Evolutionary conservation across 2,797 vertebrate species (phyloP).

Genomic region (Enteromius trimaculatus): DNA sequence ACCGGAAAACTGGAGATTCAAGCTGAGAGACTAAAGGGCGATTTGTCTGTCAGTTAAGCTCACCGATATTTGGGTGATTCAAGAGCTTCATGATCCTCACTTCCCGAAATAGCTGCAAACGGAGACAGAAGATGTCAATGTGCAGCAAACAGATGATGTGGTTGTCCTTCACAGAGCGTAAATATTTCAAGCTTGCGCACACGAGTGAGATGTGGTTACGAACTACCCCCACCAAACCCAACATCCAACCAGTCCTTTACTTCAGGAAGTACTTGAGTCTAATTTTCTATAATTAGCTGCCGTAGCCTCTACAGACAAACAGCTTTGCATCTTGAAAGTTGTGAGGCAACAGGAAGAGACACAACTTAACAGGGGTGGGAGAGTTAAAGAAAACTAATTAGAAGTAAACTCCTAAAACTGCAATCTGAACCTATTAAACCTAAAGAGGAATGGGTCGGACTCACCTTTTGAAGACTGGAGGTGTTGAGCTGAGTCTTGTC

Average conservation of each 20-base stretch:
- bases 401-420: not conserved
- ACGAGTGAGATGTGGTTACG: slow-evolving; percentile 3
- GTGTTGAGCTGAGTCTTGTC: slow-evolving; percentile 85
- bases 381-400: slow-evolving; percentile 12
- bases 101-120: slow-evolving; percentile 87
- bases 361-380: slow-evolving; percentile 27
- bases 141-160: slow-evolving; percentile 38
- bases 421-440: not conserved
- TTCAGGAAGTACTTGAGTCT: slow-evolving; percentile 58
- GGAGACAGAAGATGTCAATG: slow-evolving; percentile 45
- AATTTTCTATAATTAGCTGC: slow-evolving; percentile 60
- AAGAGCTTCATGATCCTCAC: slow-evolving; percentile 95
- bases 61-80: slow-evolving; percentile 94
- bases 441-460: not conserved
- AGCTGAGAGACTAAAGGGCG: slow-evolving; percentile 13
- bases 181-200: slow-evolving; percentile 31
- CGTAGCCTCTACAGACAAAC: not conserved
- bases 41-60: slow-evolving; percentile 62
- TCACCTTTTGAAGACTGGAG: slow-evolving; percentile 83
- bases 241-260: slow-evolving; percentile 26
- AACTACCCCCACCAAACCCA: slow-evolving; percentile 13
- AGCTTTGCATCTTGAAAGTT: not conserved
- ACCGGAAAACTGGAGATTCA: slow-evolving; percentile 21
- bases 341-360: slow-evolving; percentile 45
- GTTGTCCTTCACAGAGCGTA: slow-evolving; percentile 14